Conservation (phyloP, 2,113 vertebrate genomes). For the Melanostigma gelatinosum region DNA sequence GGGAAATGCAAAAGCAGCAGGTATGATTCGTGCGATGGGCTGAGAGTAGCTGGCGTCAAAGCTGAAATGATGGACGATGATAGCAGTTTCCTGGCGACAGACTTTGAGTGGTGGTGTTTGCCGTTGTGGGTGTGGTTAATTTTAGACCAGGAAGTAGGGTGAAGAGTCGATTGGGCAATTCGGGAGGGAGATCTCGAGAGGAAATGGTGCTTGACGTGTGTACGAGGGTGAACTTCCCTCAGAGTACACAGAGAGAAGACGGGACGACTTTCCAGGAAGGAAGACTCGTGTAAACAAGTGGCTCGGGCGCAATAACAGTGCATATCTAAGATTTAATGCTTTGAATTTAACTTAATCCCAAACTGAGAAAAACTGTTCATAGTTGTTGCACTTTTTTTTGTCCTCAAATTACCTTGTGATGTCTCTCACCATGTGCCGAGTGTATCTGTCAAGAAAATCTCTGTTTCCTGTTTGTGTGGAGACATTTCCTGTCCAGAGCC, state of each 20-base stretch:
- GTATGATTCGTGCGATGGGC: neutral
- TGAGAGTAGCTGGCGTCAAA: slow-evolving; percentile 2
- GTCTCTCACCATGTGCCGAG: slow-evolving; percentile 5
- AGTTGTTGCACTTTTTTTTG: neutral
- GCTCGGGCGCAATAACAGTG: neutral
- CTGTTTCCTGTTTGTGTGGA: slow-evolving; percentile 75
- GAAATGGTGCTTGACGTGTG: slow-evolving; percentile 59
- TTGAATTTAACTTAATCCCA: neutral
- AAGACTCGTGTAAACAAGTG: slow-evolving; percentile 40
- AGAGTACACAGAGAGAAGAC: neutral
- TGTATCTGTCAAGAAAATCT: slow-evolving; percentile 54
- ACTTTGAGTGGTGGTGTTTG: slow-evolving; percentile 51
- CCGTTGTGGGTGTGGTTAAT: slow-evolving; percentile 40
- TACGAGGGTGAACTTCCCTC: slow-evolving; percentile 42
- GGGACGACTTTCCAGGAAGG: slow-evolving; percentile 49
- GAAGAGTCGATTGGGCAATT: slow-evolving; percentile 46
- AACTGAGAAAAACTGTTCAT: neutral
- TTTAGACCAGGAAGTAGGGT: slow-evolving; percentile 66
- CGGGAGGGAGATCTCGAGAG: slow-evolving; percentile 44
- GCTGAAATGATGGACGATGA: slow-evolving; percentile 58
- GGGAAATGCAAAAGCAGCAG: neutral
- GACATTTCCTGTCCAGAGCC: slow-evolving; percentile 70
- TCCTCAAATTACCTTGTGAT: neutral
- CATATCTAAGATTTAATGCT: neutral
- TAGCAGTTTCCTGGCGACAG: slow-evolving; percentile 68